Conservation (phyloP, 2,113 vertebrate genomes). For the Chitala chitala region DNA sequence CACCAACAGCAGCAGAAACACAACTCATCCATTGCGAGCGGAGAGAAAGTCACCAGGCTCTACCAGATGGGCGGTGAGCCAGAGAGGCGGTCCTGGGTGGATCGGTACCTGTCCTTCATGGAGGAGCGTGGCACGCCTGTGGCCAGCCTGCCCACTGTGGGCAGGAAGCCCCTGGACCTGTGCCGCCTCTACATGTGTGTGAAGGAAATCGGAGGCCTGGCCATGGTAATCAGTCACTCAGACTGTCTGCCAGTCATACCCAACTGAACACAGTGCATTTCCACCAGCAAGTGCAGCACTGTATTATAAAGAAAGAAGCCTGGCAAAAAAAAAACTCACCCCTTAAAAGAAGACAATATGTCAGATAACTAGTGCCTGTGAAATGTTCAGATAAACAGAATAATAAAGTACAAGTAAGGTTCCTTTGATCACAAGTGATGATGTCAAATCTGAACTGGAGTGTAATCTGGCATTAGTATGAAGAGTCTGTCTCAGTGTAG, state of each 20-base stretch:
- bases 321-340: too few relatives aligned
- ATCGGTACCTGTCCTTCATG: conserved; percentile 91
- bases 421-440: too few relatives aligned
- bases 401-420: too few relatives aligned
- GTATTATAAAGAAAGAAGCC: too few relatives aligned
- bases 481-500: too few relatives aligned
- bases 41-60: conserved; percentile 82
- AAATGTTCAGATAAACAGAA: too few relatives aligned
- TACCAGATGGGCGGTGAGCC: conserved; percentile 84
- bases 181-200: conserved; percentile 86
- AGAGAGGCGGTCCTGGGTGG: conserved; percentile 83
- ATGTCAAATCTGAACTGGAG: too few relatives aligned
- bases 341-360: too few relatives aligned
- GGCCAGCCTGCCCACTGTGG: conserved; percentile 77
- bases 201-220: conserved; percentile 87
- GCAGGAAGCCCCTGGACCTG: conserved; percentile 89
- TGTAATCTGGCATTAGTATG: too few relatives aligned
- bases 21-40: conserved; percentile 72
- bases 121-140: conserved; percentile 86
- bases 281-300: too few relatives aligned
- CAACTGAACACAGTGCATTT: not conserved
- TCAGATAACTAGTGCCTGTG: too few relatives aligned
- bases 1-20: conserved; percentile 67
- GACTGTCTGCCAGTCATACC: not conserved
- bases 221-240: conserved; percentile 70